These are phyloP conservation scores for Saxidomus purpurata DNA, from an alignment of 1,140 invertebrate species.

Conservation along the genomic window DNA sequence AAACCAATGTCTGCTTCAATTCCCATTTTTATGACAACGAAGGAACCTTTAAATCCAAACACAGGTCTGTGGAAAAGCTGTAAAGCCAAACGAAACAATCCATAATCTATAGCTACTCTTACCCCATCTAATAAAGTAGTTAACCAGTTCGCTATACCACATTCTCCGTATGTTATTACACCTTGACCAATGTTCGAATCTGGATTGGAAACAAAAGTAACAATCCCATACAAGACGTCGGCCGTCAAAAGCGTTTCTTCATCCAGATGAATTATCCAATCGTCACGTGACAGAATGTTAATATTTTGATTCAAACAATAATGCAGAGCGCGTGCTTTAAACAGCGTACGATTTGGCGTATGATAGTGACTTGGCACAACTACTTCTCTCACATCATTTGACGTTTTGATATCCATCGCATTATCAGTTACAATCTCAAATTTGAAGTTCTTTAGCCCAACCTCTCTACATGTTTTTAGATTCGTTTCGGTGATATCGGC, in stretches of 20 bases:
- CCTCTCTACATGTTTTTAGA: conserved; percentile 94
- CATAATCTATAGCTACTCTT: conserved; percentile 96
- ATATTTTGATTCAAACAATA: conserved; percentile 96
- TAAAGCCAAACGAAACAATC: conserved; percentile 97
- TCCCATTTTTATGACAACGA: conserved; percentile 90
- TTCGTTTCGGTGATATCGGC: conserved; percentile 94
- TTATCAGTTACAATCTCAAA: conserved; percentile 99
- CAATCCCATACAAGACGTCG: conserved; percentile 93
- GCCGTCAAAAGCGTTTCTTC: conserved; percentile 98
- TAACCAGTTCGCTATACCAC: conserved; percentile 95
- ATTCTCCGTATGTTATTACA: conserved; percentile 97
- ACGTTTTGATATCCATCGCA: conserved; percentile 90
- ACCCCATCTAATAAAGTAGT: conserved; percentile 98
- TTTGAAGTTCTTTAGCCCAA: conserved; percentile 97
- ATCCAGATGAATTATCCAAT: conserved; percentile 99
- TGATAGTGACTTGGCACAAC: conserved; percentile 95
- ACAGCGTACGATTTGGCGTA: conserved; percentile 96
- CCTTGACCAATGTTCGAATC: conserved; percentile 96
- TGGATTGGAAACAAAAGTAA: conserved; percentile 95
- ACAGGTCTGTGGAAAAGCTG: conserved; percentile 97
- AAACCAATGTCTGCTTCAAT: conserved; percentile 96
- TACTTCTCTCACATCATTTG: conserved; percentile 91
- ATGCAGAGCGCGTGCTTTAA: conserved; percentile 97
- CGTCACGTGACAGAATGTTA: conserved; percentile 94
- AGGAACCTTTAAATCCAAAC: conserved; percentile 96